phyloP scores from a whole-genome alignment of 2,113 vertebrate genomes.

The Chloropsis cyanopogon region DNA sequence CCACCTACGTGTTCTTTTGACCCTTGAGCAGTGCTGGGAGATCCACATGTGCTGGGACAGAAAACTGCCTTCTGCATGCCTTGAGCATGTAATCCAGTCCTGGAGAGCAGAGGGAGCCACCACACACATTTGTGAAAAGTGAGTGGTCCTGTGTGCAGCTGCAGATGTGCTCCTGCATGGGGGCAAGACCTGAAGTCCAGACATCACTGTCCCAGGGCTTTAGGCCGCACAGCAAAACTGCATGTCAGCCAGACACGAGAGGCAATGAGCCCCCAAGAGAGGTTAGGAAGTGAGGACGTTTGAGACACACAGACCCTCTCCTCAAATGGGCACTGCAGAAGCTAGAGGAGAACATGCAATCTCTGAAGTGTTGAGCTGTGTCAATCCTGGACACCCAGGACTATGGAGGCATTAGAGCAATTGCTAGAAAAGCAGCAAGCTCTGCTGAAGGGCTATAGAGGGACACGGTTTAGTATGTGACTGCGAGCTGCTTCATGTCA shows the following conservation, averaged over 20 bases:
- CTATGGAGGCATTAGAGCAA: background rate
- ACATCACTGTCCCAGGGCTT: background rate
- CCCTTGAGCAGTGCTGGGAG: background rate
- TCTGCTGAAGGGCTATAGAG: background rate
- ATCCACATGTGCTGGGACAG: background rate
- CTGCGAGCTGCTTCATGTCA: background rate
- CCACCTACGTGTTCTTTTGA: background rate
- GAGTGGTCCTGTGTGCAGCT: rapidly evolving
- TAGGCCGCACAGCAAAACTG: background rate
- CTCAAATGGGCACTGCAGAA: background rate
- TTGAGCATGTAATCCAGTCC: background rate
- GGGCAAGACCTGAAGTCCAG: background rate
- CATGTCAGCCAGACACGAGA: background rate
- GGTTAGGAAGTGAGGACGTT: background rate
- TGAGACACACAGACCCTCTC: background rate
- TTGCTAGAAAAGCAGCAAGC: background rate
- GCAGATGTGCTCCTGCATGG: background rate
- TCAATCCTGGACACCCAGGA: background rate
- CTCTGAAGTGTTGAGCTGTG: background rate
- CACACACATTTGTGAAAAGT: background rate
- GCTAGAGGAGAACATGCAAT: background rate
- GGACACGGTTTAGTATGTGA: background rate
- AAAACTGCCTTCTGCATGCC: background rate
- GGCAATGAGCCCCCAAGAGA: background rate
- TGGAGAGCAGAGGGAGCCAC: background rate